Conservation (phyloP, 2,797 vertebrate genomes). For the Phalanger gymnotis region DNA sequence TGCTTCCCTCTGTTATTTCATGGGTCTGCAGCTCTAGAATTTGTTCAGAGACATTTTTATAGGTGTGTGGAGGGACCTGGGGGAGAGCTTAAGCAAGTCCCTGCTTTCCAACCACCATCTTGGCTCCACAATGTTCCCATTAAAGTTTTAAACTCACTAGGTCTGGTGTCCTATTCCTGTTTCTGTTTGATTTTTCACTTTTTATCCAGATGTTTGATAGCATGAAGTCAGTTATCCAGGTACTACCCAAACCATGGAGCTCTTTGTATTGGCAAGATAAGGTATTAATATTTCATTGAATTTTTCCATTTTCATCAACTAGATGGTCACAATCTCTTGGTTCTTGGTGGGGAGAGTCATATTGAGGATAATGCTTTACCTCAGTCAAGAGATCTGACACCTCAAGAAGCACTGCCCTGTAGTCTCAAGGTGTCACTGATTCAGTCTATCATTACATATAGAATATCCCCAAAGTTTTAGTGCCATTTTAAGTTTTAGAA, state of each 20-base stretch:
- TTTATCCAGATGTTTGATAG: background rate
- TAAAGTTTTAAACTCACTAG: constrained; percentile 6
- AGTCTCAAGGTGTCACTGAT: background rate
- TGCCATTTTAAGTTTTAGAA: background rate
- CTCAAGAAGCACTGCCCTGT: background rate
- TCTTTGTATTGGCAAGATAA: constrained; percentile 31
- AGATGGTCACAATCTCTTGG: constrained; percentile 27
- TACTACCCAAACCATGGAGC: constrained; percentile 7
- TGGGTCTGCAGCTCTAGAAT: too few species aligned
- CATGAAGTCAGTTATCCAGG: background rate
- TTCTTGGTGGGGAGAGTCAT: background rate
- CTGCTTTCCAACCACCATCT: too few species aligned
- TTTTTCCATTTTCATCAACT: constrained; percentile 37
- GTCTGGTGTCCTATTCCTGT: background rate
- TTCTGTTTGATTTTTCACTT: background rate
- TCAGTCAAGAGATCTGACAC: background rate
- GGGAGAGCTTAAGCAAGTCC: too few species aligned
- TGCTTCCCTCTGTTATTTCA: too few species aligned
- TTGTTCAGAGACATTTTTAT: too few species aligned
- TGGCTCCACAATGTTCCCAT: too few species aligned
- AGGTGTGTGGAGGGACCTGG: too few species aligned
- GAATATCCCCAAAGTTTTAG: background rate
- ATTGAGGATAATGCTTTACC: background rate
- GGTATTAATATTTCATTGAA: constrained; percentile 37
- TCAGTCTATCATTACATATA: background rate